A percentile compares a stretch with the other conserved stretches of the same genome.
Evolutionary conservation across 2,113 vertebrate genomes (phyloP).

Genomic region (Cygnus buccinator): DNA sequence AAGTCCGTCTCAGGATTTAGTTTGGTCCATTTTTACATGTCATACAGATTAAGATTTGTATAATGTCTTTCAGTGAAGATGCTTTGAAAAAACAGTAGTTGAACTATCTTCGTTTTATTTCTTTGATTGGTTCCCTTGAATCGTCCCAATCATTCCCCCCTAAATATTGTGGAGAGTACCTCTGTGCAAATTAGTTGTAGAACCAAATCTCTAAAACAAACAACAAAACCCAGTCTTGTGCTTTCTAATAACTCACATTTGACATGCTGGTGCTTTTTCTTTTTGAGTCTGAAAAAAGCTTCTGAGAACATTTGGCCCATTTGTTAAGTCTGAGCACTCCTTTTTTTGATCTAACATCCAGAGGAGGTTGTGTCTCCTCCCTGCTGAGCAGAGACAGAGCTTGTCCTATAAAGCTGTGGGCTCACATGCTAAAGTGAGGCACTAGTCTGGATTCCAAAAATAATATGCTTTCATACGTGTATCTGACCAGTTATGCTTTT

Average conservation of each 20-base stretch:
- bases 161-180: background rate
- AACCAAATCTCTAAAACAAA: background rate
- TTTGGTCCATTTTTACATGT: background rate
- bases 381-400: background rate
- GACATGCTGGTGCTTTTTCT: background rate
- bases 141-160: background rate
- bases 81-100: background rate
- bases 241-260: background rate
- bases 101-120: background rate
- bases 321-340: background rate
- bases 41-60: background rate
- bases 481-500: background rate
- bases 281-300: background rate
- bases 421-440: background rate
- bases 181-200: background rate
- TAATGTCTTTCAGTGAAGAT: background rate
- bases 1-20: background rate
- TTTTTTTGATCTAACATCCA: too few species aligned
- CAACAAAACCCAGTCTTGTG: background rate
- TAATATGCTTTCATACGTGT: accelerated
- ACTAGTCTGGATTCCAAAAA: background rate
- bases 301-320: background rate
- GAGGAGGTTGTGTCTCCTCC: background rate
- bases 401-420: background rate
- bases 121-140: background rate